Conservation (phyloP, 1,140 invertebrate genomes). For the Holotrichia oblita region DNA sequence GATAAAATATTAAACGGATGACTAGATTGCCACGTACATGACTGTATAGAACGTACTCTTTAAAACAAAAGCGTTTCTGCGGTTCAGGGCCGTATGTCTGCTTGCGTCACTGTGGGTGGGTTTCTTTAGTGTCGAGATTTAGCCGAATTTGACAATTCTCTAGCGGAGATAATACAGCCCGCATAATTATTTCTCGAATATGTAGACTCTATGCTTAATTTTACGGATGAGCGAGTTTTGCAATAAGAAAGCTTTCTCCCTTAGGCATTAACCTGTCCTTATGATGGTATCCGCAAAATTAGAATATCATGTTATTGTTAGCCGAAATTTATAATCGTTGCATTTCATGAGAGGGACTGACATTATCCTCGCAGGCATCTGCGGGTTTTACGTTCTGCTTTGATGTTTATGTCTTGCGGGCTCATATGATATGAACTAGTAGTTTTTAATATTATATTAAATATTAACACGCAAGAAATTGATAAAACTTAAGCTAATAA, state of each 20-base stretch:
- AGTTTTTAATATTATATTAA: no score
- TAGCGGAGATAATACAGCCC: slow-evolving; percentile 28
- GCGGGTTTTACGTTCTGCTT: neutral
- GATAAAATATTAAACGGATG: slow-evolving; percentile 32
- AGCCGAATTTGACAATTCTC: slow-evolving; percentile 20
- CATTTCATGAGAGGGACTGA: neutral
- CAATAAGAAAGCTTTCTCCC: slow-evolving; percentile 4
- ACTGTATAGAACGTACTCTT: neutral
- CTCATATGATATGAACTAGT: no score
- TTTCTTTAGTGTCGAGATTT: slow-evolving; percentile 27
- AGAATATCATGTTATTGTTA: slow-evolving; percentile 11
- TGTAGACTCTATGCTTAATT: slow-evolving; percentile 28
- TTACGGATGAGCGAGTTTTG: slow-evolving; percentile 24
- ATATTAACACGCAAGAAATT: no score
- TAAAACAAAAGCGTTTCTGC: slow-evolving; percentile 9
- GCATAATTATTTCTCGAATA: slow-evolving; percentile 34
- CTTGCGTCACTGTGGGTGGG: neutral
- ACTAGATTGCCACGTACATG: neutral
- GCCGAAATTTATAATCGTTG: slow-evolving; percentile 11
- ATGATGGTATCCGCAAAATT: neutral
- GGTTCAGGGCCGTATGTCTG: neutral
- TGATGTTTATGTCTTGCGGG: neutral
- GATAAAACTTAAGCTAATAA: no score
- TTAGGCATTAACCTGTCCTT: neutral
- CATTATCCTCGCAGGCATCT: neutral